Evolutionary conservation across 2,797 vertebrate genomes (phyloP), one percentile per base, ranked within the genome.

Genomic region (Hipposideros larvatus): DNA sequence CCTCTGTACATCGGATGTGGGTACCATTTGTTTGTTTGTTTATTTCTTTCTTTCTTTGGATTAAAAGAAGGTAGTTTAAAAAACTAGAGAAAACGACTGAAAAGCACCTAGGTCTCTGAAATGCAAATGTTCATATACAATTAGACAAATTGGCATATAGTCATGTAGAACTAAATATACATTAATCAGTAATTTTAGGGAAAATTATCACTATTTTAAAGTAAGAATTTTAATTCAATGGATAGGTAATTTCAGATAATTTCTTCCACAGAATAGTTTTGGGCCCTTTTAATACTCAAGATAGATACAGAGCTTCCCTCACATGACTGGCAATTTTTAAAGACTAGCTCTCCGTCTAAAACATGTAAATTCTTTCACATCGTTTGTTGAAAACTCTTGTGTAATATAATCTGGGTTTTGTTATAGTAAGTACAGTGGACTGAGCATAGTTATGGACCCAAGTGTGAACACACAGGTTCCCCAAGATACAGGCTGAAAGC

Each of bases 201-300:
- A 6, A 95, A 77, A 51, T 78, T 68, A 48, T n/a, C 77, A 88
- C 1, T 68, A 86, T 65, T 78, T 91, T 87, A 48, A 94, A 84
- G 53, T 61, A 87, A 78, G 37, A 66, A 92, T 92, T 83, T 83
- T 59, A 41, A 78, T 68, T 91, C 55, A 87, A 15, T 19, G 63
- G 13, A 59, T 68, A 41, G 63, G 14, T 65, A 41, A 37, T 94
- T 90, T 37, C 55, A 57, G 59, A 37, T 87, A 41, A 92, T 94
- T 91, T 94, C 31, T 83, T 84, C n/a, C 31, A 53, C 51, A 57
- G 53, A 77, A 37, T 80, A 59, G 41, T 91, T 89, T 86, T 13
- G 82, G 48, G 31, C 22, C 78, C 31, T 82, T 57, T 70, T 48
- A 71, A 78, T 71, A 43, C n/a, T 55, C 83, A 55, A 59, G 31